Evolutionary conservation across 2,797 vertebrate species (phyloP), one percentile per base, ranked within the genome.

Genomic region (Mycteria americana): DNA sequence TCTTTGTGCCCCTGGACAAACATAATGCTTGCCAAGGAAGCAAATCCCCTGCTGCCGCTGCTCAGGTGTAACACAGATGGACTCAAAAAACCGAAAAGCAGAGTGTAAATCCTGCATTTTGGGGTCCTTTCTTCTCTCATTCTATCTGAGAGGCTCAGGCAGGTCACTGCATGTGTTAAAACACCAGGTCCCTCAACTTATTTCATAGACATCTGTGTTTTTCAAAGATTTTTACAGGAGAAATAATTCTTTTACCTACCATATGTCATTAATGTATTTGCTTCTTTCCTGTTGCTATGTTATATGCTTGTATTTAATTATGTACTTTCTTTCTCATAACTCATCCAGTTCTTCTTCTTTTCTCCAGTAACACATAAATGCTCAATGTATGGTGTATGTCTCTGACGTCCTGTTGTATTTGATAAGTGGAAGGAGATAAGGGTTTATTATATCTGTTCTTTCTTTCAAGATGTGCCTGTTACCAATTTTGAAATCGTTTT

Each of bases 401-500:
- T 95, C 60, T 91, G 63, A 69, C 93, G 79, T 77, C 53, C 83
- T 88, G 33, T 91, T 92, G 45, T 90, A 92, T 86, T 88, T 90
- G 86, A 95, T 56, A 85, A 56, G 69, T 51, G 63, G 75, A 88
- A 89, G 88, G 92, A 97, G 83, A 96, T 97, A 96, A 96, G 95
- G 79, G 45, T 88, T 97, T 92, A 92, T 83, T 85, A 37, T 57
- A 25, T 68, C 63, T 64, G 39, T 67, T 86, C 56, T 75, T 72
- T 39, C 64, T 89, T 78, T 86, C 45, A 65, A 74, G n/a, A 72
- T 45, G 46, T 7, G 7, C 41, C 25, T 68, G 85, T 82, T 89
- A 94, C 73, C 63, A 56, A 69, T 82, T 89, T 88, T 63, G 73
- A 92, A 94, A 70, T 63, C 56, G 46, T 51, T 70, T 70, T 78